Conservation (phyloP, 2,888 invertebrate genomes). For the Steinernema hermaphroditum region DNA sequence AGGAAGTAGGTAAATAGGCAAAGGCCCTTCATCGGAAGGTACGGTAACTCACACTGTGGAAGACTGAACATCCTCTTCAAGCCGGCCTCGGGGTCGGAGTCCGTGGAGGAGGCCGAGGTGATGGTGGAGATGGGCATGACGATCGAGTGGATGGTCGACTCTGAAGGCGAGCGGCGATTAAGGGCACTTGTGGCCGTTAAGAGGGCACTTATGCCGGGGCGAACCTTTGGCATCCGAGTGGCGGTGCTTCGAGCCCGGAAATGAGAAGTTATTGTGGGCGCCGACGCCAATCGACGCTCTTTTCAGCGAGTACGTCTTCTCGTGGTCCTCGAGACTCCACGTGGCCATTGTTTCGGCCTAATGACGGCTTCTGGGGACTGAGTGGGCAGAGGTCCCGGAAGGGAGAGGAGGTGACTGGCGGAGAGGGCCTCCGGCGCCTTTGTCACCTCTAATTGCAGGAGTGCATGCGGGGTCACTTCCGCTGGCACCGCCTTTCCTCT, state of each 20-base stretch:
- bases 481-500: neutral
- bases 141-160: neutral
- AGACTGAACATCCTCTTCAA: neutral
- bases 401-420: neutral
- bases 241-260: neutral
- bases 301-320: neutral
- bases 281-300: neutral
- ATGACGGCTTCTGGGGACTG: neutral
- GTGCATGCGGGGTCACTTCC: neutral
- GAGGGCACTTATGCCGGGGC: neutral
- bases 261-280: neutral
- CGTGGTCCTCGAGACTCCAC: conserved; percentile 9
- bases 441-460: neutral
- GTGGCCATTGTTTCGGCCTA: neutral
- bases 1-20: no score
- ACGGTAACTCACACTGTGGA: neutral
- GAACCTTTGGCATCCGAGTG: neutral
- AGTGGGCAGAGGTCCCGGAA: neutral
- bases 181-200: conserved; percentile 7
- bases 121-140: neutral
- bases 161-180: conserved; percentile 3
- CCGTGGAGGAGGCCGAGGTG: neutral
- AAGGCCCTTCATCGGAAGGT: neutral
- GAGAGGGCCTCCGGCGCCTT: neutral
- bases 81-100: neutral